Evolutionary conservation across 2,113 vertebrate genomes (phyloP).

Genomic region (Mormyrus iriodes): DNA sequence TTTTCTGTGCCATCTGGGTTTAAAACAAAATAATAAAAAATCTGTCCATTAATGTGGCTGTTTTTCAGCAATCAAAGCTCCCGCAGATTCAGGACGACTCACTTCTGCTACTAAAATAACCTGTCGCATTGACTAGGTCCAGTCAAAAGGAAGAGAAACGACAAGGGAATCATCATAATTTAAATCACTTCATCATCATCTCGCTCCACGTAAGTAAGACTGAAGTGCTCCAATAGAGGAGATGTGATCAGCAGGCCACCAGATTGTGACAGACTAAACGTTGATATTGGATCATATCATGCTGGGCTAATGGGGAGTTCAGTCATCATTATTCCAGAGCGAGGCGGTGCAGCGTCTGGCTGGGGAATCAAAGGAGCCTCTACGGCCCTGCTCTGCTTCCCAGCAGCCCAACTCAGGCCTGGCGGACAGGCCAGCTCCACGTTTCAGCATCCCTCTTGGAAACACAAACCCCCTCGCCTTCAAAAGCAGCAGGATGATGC

Average conservation of each 20-base stretch:
- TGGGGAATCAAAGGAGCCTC: not conserved
- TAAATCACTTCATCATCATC: not conserved
- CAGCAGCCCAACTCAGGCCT: not conserved
- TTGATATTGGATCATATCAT: not conserved
- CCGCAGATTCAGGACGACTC: not conserved
- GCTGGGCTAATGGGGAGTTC: not conserved
- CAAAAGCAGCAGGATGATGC: not conserved
- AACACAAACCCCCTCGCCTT: not conserved
- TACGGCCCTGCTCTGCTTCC: not conserved
- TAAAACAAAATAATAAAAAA: too few relatives aligned
- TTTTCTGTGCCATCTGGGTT: not conserved
- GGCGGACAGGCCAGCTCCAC: not conserved
- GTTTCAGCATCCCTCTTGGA: not conserved
- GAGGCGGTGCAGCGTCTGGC: not conserved
- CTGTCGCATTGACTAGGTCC: not conserved
- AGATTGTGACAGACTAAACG: not conserved
- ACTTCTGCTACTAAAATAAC: not conserved
- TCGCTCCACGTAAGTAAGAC: not conserved
- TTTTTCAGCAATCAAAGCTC: not conserved
- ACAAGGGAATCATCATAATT: not conserved
- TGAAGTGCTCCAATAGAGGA: not conserved
- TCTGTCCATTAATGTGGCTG: not conserved
- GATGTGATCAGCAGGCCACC: not conserved
- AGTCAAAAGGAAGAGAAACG: not conserved
- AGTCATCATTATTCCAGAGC: slow-evolving; percentile 3